Percentiles rank a stretch among this genome's conserved stretches.
phyloP scores from a whole-genome alignment of 2,888 invertebrate genomes.

The Drosophila anomalata region DNA sequence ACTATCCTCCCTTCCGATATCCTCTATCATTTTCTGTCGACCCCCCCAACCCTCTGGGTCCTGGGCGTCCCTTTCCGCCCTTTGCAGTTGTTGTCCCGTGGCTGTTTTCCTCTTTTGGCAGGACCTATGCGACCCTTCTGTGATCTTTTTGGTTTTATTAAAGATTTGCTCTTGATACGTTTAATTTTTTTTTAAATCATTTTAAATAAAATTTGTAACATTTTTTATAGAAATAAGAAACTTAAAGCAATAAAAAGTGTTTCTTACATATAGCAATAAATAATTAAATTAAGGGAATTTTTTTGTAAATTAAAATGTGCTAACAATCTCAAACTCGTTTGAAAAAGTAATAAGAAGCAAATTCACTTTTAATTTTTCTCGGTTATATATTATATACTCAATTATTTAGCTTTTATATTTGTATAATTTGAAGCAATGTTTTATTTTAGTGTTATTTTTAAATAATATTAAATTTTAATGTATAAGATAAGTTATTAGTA shows the following conservation, averaged over 20 bases:
- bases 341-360: neutral
- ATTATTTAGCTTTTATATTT: neutral
- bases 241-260: no score
- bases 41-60: constrained; percentile 24
- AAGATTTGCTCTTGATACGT: no score
- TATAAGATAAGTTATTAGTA: no score
- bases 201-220: neutral
- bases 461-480: no score
- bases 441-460: neutral
- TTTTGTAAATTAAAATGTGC: neutral
- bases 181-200: neutral
- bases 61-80: constrained; percentile 42
- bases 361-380: no score
- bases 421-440: no score
- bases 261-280: no score
- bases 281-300: neutral
- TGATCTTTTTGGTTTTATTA: neutral
- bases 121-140: constrained; percentile 2
- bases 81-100: constrained; percentile 54
- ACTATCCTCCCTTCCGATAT: constrained; percentile 56
- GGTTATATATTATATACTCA: neutral
- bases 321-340: constrained; percentile 8
- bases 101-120: constrained; percentile 20
- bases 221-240: neutral
- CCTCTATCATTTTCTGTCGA: constrained; percentile 7